Base-by-base conservation (phyloP, 2,888 invertebrate species). In the Nomada ferruginata region DNA sequence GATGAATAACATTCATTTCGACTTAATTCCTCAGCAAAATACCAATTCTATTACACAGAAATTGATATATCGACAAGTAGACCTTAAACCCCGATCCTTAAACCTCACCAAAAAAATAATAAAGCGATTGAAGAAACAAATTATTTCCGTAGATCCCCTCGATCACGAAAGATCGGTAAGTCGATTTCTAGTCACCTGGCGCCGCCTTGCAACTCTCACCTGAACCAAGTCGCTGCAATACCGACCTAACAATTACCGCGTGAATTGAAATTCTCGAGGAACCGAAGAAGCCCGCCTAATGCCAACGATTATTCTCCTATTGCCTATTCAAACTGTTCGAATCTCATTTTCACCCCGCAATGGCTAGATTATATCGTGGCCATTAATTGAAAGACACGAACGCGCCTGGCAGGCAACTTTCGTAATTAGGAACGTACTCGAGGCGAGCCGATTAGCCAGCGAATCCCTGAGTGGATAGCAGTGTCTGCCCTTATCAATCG, bases 401-500 rank as follows among this genome's bases (percentile, higher is more conserved):
- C 42, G 42, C 26, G 18, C 18, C 65, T 50, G 64, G 47, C 50
- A 5, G 55, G 74, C 66, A 81, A 85, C 71, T 86, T 85, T 83
- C 61, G 76, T 80, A 83, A 87, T 87, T 84, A 76, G 76, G 84
- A 79, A 82, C 81, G 63, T 73, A 74, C 44, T 73, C 13, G 63
- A 53, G 52, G 50, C 65, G 75, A 85, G 72, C 77, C 82, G 79
- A 89, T 86, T 85, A 89, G 20, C 60, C 20, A 66, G 55, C 68
- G 84, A 79, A 83, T 76, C 71, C 66, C 60, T 85, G 91, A 91
- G 91, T 91, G 90, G 83, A 83, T 87, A 91, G 83, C 86, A 70
- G 74, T 90, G 91, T 91, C 85, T 79, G 73, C 73, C 81, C 83
- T 90, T 91, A 91, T 91, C 91, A 85, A 82, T 87, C 86, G 81